phyloP scores from a whole-genome alignment of 1,140 invertebrate genomes.

The Ceratina japonica region DNA sequence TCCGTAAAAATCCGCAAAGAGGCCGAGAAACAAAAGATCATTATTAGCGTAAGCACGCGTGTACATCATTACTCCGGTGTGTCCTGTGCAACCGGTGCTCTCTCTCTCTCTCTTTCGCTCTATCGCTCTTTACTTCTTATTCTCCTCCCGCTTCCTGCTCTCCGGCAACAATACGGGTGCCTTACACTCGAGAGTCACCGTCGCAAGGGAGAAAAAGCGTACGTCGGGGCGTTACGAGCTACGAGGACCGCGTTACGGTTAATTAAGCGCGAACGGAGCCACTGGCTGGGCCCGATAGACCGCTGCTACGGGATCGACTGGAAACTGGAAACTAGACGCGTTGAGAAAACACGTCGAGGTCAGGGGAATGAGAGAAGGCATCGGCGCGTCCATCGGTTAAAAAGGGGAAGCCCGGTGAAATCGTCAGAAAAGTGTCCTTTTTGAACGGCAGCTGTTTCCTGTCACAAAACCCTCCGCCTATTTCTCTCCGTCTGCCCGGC shows the following conservation, averaged over 20 bases:
- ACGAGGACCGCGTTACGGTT: conserved; percentile 53
- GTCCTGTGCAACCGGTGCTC: conserved; percentile 35
- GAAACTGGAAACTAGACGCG: conserved; percentile 56
- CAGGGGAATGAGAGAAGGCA: background rate
- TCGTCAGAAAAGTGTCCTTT: conserved; percentile 55
- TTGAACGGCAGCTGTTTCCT: conserved; percentile 68
- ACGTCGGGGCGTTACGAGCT: conserved; percentile 40
- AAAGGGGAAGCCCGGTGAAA: conserved; percentile 30
- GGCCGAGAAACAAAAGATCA: conserved; percentile 48
- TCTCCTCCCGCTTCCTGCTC: conserved; percentile 35
- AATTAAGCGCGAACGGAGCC: conserved; percentile 50
- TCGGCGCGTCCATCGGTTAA: background rate
- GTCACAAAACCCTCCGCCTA: conserved; percentile 53
- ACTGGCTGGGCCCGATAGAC: conserved; percentile 21
- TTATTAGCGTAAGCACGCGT: conserved; percentile 53
- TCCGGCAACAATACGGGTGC: conserved; percentile 36
- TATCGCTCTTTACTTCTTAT: too few species aligned
- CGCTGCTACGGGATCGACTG: conserved; percentile 24
- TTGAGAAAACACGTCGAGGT: conserved; percentile 5
- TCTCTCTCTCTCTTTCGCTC: background rate
- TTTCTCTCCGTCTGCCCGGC: background rate
- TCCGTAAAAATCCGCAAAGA: conserved; percentile 41
- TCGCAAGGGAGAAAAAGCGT: conserved; percentile 37
- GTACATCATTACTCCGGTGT: conserved; percentile 55
- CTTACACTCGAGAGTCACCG: conserved; percentile 38